phyloP scores from a whole-genome alignment of 2,797 vertebrate species.

The Amazona finschi region DNA sequence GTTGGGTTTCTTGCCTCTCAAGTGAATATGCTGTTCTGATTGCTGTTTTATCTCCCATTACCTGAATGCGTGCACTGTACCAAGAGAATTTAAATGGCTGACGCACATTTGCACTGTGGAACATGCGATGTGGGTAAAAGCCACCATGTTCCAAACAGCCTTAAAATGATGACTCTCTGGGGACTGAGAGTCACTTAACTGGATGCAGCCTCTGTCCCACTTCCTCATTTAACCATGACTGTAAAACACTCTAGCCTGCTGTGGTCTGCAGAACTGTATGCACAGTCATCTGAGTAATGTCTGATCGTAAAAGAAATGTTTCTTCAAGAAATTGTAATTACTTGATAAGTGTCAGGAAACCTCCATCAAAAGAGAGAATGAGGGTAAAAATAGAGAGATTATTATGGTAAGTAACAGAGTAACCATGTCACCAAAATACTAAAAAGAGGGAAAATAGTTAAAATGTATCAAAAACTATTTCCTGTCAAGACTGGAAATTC shows the following conservation, averaged over 20 bases:
- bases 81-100: conserved; percentile 20
- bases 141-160: conserved; percentile 46
- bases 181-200: conserved; percentile 47
- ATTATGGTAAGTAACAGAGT: neutral
- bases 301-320: neutral
- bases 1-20: neutral
- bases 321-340: neutral
- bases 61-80: neutral
- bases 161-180: conserved; percentile 37
- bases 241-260: neutral
- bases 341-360: neutral
- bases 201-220: conserved; percentile 42
- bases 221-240: neutral
- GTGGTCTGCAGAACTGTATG: neutral
- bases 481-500: neutral
- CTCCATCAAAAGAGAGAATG: neutral
- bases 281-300: neutral
- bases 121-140: neutral
- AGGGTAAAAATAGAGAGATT: neutral
- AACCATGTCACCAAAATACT: neutral
- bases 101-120: conserved; percentile 50
- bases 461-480: neutral
- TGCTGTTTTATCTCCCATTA: neutral
- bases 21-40: neutral
- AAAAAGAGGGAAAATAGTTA: neutral